Conservation (phyloP, 2,888 invertebrate species). For the Lasioglossum leucozonium region DNA sequence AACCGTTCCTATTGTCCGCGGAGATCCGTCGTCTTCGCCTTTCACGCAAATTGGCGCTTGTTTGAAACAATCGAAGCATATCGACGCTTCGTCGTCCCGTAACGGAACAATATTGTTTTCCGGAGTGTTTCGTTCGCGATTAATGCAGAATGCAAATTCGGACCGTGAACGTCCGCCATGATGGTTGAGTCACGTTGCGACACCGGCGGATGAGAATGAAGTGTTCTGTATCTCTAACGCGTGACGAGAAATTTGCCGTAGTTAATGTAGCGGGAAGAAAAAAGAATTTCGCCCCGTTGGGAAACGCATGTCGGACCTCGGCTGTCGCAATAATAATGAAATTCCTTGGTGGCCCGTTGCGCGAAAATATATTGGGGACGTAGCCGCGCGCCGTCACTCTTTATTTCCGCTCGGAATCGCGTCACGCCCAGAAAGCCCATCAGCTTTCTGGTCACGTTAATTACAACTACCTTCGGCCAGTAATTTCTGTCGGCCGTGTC, state of each 20-base stretch:
- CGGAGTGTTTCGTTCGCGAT: no score
- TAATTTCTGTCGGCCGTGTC: slow-evolving; percentile 7
- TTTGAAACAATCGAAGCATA: not conserved
- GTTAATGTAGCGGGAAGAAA: not conserved
- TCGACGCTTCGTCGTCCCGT: not conserved
- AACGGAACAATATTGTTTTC: not conserved
- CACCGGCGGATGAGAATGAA: not conserved
- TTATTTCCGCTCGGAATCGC: not conserved
- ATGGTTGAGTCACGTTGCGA: not conserved
- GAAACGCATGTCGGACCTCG: not conserved
- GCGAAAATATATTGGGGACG: not conserved
- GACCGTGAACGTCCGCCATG: not conserved
- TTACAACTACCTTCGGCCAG: slow-evolving; percentile 17
- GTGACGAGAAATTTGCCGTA: not conserved
- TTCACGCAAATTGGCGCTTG: not conserved
- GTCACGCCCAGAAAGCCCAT: slow-evolving; percentile 2
- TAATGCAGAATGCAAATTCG: no score
- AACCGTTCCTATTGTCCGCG: not conserved
- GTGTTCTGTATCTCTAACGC: not conserved
- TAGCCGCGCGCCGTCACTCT: not conserved
- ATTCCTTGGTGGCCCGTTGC: not conserved
- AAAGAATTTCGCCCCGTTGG: not conserved
- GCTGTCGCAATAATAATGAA: not conserved
- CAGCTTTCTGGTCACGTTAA: slow-evolving; percentile 26
- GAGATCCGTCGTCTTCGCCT: not conserved